These are phyloP conservation scores for Cosmia trapezina DNA, from an alignment of 2,888 invertebrate species.

Conservation along the genomic window DNA sequence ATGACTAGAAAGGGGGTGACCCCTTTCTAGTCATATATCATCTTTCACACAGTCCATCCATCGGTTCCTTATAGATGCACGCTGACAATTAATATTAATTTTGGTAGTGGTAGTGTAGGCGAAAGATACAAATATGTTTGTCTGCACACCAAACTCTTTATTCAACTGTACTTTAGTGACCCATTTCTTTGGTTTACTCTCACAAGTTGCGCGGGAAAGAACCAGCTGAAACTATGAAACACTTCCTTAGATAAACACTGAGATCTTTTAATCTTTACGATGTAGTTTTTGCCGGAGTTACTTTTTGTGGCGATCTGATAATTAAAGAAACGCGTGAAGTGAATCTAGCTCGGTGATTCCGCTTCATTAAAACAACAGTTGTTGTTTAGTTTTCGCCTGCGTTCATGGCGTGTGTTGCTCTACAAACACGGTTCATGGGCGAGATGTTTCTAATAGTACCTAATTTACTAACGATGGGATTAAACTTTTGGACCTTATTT, in stretches of 20 bases:
- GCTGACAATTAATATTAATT: not conserved
- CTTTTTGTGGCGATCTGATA: conserved; percentile 15
- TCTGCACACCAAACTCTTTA: not conserved
- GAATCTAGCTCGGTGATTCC: conserved; percentile 21
- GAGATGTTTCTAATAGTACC: no score
- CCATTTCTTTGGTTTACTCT: conserved; percentile 46
- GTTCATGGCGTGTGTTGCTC: not conserved
- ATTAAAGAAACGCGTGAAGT: conserved; percentile 17
- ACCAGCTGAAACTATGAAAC: conserved; percentile 42
- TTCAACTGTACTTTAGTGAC: conserved; percentile 37
- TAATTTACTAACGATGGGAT: no score
- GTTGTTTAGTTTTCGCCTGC: conserved; percentile 37
- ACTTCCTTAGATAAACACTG: conserved; percentile 37
- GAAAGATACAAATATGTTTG: not conserved
- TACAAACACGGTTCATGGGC: not conserved
- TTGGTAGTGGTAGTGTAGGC: no score
- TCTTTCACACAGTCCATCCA: no score
- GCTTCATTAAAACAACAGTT: conserved; percentile 30
- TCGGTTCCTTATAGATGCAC: no score
- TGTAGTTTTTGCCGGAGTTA: conserved; percentile 17
- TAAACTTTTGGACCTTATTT: no score
- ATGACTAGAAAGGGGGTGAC: no score
- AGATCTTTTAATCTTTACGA: conserved; percentile 41
- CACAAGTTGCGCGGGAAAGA: conserved; percentile 26
- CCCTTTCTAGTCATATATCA: no score